Evolutionary conservation across 2,113 vertebrate genomes (phyloP).

Genomic region (Rhodinocichla rosea): DNA sequence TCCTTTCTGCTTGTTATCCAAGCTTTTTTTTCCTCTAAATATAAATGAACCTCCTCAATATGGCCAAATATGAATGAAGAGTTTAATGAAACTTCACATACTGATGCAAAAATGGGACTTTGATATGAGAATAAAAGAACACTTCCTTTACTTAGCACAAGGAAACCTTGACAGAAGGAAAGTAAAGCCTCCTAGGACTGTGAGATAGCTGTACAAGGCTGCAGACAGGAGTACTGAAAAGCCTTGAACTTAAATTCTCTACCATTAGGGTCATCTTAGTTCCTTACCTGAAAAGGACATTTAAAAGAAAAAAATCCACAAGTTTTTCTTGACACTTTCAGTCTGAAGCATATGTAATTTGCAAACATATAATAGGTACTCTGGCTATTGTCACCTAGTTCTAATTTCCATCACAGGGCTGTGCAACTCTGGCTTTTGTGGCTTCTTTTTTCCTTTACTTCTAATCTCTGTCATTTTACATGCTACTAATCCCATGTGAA

Average conservation of each 20-base stretch:
- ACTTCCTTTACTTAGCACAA: neutral
- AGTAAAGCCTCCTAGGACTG: neutral
- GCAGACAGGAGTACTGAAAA: neutral
- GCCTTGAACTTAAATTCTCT: neutral
- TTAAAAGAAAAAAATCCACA: neutral
- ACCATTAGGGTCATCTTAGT: neutral
- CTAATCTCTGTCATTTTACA: neutral
- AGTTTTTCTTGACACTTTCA: neutral
- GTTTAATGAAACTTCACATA: neutral
- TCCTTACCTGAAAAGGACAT: neutral
- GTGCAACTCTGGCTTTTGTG: neutral
- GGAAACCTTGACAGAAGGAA: neutral
- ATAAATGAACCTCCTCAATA: neutral
- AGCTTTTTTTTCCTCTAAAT: neutral
- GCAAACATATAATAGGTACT: neutral
- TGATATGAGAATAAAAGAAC: neutral
- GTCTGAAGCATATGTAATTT: neutral
- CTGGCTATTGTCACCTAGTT: neutral
- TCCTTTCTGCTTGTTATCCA: conserved; percentile 2
- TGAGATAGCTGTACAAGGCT: neutral
- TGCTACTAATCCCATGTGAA: neutral
- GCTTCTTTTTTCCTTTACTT: neutral
- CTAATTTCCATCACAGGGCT: neutral
- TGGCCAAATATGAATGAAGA: neutral
- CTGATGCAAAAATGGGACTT: neutral